phyloP scores from a whole-genome alignment of 2,113 vertebrate genomes.

The Perca schrenkii region DNA sequence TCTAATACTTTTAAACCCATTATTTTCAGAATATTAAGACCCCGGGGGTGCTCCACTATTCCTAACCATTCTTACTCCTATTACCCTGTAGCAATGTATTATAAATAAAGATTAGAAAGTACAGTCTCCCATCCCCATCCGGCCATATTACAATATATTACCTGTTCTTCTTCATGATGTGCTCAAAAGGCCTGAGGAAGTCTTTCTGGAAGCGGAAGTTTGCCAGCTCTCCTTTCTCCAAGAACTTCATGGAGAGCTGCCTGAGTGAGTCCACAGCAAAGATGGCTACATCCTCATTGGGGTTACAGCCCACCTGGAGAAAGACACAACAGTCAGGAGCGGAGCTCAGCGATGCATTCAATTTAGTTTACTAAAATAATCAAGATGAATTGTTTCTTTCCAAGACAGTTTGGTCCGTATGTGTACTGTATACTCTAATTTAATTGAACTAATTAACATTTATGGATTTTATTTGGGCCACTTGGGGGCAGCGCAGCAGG shows the following conservation, averaged over 20 bases:
- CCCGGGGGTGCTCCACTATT: not conserved
- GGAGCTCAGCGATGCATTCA: not conserved
- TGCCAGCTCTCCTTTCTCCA: constrained; percentile 97
- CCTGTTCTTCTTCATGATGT: constrained; percentile 99
- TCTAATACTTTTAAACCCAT: no score
- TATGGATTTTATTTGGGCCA: not conserved
- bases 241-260: constrained; percentile 98
- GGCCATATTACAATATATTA: constrained; percentile 51
- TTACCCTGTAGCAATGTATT: not conserved
- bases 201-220: constrained; percentile 99
- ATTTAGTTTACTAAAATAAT: not conserved
- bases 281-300: constrained; percentile 98
- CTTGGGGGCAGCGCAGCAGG: not conserved
- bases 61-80: not conserved
- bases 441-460: not conserved
- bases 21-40: no score
- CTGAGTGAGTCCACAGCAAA: constrained; percentile 97
- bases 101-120: not conserved
- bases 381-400: not conserved
- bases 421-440: not conserved
- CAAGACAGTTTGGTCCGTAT: not conserved
- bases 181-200: constrained; percentile 96
- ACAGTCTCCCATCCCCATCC: not conserved
- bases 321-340: not conserved
- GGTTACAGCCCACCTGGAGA: constrained; percentile 95